A percentile compares a stretch with the other conserved stretches of the same genome.
Evolutionary conservation across 2,888 invertebrate genomes (phyloP).

Genomic region (Ophioninae sp.): DNA sequence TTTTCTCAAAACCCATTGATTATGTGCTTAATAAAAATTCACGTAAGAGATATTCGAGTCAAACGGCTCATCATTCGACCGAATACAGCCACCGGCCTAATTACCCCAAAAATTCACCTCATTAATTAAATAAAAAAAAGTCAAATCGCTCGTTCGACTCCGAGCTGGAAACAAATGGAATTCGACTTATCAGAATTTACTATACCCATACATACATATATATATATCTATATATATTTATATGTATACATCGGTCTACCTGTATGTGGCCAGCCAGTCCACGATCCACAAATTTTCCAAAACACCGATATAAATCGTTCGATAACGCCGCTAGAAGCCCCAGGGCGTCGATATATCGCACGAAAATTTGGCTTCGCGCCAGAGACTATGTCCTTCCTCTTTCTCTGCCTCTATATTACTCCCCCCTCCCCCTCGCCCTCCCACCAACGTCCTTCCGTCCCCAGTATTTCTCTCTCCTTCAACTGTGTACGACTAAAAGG

Average conservation of each 20-base stretch:
- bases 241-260: slow-evolving; percentile 10
- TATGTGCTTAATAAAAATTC: too few species aligned
- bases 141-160: not conserved
- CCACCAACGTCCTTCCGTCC: slow-evolving; percentile 17
- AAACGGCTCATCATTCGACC: too few species aligned
- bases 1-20: too few species aligned
- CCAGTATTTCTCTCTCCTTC: slow-evolving; percentile 10
- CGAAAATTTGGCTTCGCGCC: slow-evolving; percentile 74
- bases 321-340: slow-evolving; percentile 73
- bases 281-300: slow-evolving; percentile 75
- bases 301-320: slow-evolving; percentile 77
- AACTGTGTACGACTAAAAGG: slow-evolving; percentile 24
- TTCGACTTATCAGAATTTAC: slow-evolving; percentile 1
- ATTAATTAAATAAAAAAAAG: not conserved
- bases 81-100: too few species aligned
- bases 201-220: not conserved
- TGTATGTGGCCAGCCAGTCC: slow-evolving; percentile 60
- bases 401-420: slow-evolving; percentile 25
- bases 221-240: not conserved
- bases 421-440: not conserved
- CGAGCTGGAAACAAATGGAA: not conserved
- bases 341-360: slow-evolving; percentile 72
- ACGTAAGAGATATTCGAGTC: too few species aligned
- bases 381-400: slow-evolving; percentile 47
- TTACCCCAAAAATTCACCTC: too few species aligned